Conservation (phyloP, 2,888 invertebrate species). For the Mechanitis mazaeus region DNA sequence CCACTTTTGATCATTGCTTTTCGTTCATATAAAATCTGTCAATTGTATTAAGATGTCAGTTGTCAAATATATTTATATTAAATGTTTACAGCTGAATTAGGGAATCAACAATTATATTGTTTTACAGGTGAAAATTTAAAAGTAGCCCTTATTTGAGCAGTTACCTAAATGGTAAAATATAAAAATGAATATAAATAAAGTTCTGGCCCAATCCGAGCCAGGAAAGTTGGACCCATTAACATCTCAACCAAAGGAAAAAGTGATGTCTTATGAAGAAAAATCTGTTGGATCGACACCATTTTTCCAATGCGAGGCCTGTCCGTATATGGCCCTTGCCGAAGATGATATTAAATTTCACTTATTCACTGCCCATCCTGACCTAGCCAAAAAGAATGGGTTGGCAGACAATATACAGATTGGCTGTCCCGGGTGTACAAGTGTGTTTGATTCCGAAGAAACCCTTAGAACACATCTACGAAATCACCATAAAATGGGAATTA, state of each 20-base stretch:
- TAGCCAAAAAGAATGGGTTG: conserved; percentile 71
- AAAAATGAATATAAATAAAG: conserved; percentile 44
- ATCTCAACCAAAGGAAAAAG: conserved; percentile 52
- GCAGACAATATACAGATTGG: conserved; percentile 74
- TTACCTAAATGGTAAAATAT: conserved; percentile 48
- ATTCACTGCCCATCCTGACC: conserved; percentile 64
- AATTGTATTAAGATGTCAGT: too few species aligned
- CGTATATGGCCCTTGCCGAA: conserved; percentile 73
- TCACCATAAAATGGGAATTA: conserved; percentile 81
- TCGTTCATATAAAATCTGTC: too few species aligned
- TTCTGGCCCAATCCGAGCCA: conserved; percentile 32
- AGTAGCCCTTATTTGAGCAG: conserved; percentile 7
- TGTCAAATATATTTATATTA: too few species aligned
- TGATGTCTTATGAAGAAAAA: conserved; percentile 71
- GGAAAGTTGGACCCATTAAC: conserved; percentile 39
- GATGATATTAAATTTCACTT: conserved; percentile 73
- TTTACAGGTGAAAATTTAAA: neutral
- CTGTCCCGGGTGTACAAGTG: conserved; percentile 82
- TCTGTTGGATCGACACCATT: conserved; percentile 70
- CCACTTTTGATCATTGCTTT: too few species aligned
- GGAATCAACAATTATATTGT: too few species aligned
- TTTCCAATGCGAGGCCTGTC: conserved; percentile 75
- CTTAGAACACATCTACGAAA: conserved; percentile 79
- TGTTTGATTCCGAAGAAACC: conserved; percentile 79
- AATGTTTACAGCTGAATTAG: too few species aligned